phyloP scores from a whole-genome alignment of 2,797 vertebrate species.

The Lindbergichthys nudifrons region DNA sequence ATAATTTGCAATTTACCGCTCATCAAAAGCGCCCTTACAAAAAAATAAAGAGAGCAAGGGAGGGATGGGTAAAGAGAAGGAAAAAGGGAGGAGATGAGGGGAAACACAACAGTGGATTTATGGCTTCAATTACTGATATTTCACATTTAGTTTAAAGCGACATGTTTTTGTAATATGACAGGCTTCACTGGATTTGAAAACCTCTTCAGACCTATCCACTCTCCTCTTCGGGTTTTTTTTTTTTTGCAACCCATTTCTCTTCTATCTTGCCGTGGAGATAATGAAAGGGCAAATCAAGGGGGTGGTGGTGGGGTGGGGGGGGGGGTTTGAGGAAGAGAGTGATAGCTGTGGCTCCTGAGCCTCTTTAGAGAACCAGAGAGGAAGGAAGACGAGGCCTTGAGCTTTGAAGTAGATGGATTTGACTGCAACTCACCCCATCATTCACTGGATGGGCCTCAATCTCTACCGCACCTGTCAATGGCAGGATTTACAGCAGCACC shows the following conservation, averaged over 20 bases:
- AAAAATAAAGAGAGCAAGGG: conserved; percentile 60
- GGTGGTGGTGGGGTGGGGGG: background rate
- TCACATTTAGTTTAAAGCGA: conserved; percentile 96
- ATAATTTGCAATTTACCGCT: conserved; percentile 94
- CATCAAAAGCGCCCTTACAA: conserved; percentile 89
- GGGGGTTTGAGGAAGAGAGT: conserved; percentile 59
- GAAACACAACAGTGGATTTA: conserved; percentile 90
- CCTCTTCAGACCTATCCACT: conserved; percentile 87
- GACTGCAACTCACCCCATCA: conserved; percentile 60
- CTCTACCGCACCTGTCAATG: conserved; percentile 56
- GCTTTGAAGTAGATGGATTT: conserved; percentile 76
- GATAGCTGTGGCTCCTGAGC: conserved; percentile 79
- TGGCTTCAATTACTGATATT: conserved; percentile 95
- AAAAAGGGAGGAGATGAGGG: conserved; percentile 61
- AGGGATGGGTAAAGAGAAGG: conserved; percentile 49
- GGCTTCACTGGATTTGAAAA: conserved; percentile 90
- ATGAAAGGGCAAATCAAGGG: conserved; percentile 76
- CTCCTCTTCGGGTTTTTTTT: conserved; percentile 50
- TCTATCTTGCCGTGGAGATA: conserved; percentile 81
- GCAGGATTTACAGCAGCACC: conserved; percentile 56
- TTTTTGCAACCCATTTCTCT: conserved; percentile 34
- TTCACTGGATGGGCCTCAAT: conserved; percentile 57
- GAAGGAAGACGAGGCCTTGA: conserved; percentile 55
- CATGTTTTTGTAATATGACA: conserved; percentile 96
- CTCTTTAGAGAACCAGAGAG: conserved; percentile 63